Base-by-base conservation (phyloP, 2,888 invertebrate species). In the Notocelia uddmanniana region DNA sequence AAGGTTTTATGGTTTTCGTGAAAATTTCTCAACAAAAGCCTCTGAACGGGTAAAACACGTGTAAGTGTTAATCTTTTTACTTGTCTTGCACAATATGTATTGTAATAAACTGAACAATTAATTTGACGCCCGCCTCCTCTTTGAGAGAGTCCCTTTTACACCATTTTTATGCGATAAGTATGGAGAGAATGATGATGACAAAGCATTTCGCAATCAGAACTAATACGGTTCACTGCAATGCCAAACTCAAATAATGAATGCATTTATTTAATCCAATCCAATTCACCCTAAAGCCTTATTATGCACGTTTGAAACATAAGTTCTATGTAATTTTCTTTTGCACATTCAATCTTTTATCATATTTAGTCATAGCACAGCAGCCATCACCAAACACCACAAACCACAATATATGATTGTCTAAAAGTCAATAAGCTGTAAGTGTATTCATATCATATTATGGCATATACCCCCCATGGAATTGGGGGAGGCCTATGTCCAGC, bases 1-100 rank as follows among this genome's bases (percentile, higher is more conserved):
- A 70, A 70, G 57, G 37, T 13, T 59, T 70, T 70, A 70, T 58
- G 58, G 31, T 19, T 19, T 64, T 70, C 34, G 69, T 69, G 19
- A 52, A 37, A 45, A 31, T 52, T 50, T 37, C 58, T 50, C 1
- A 64, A 54, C 26, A 31, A 34, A 48, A 34, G 21, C 15, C 15
- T 21, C 6, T 26, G n/a, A n/a, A 23, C 26, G 45, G 6, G n/a
- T 45, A 21, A 21, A n/a, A 13, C 34, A 34, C 34, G 19, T 54
- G 64, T 21, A 52, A 23, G 19, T 58, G 11, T 69, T 50, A 64
- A 15, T 64, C 50, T 34, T 26, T 52, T 52, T 55, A 9, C n/a
- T 26, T 55, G 23, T 26, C 15, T 41, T 41, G 15, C 41, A 41
- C 3, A n/a, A 15, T 41, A 15, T 15, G 3, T 6, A 41, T 41